phyloP scores from a whole-genome alignment of 2,888 invertebrate genomes.

The Liodrosophila aerea region DNA sequence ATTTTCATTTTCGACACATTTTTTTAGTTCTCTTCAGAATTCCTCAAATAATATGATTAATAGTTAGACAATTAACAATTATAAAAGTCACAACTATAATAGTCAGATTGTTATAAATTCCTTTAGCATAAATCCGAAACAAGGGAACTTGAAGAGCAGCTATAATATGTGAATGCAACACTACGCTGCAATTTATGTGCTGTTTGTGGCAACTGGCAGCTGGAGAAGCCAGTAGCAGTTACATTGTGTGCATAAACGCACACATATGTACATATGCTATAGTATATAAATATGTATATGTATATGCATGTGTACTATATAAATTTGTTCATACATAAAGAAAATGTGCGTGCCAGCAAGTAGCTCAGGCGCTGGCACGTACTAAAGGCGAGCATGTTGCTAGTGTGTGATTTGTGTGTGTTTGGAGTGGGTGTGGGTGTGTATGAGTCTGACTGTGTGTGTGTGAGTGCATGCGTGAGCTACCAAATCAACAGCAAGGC shows the following conservation, averaged over 20 bases:
- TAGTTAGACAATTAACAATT: too few relatives aligned
- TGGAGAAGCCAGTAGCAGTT: slow-evolving; percentile 26
- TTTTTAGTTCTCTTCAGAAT: too few relatives aligned
- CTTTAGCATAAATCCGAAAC: too few relatives aligned
- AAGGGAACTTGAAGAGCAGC: too few relatives aligned
- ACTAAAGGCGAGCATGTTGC: slow-evolving; percentile 46
- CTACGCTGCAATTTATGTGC: slow-evolving; percentile 48
- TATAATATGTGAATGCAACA: too few relatives aligned
- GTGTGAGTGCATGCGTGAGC: slow-evolving; percentile 15
- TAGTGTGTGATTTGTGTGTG: slow-evolving; percentile 7
- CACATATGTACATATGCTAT: background rate
- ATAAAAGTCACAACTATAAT: too few relatives aligned
- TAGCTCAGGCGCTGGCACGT: slow-evolving; percentile 68
- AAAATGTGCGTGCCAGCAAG: slow-evolving; percentile 68
- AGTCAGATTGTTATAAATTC: too few relatives aligned
- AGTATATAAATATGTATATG: background rate
- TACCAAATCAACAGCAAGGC: slow-evolving; percentile 67
- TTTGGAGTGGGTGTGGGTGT: slow-evolving; percentile 10
- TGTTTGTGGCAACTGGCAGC: slow-evolving; percentile 37
- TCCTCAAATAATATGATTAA: too few relatives aligned
- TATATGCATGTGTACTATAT: background rate
- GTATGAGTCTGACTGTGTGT: slow-evolving; percentile 16
- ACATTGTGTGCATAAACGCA: slow-evolving; percentile 26
- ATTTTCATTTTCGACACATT: too few relatives aligned
- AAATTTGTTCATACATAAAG: slow-evolving; percentile 15